A percentile compares a stretch with the other conserved stretches of the same genome.
Conservation (phyloP, 2,113 vertebrate species). For the Aegithalos caudatus region DNA sequence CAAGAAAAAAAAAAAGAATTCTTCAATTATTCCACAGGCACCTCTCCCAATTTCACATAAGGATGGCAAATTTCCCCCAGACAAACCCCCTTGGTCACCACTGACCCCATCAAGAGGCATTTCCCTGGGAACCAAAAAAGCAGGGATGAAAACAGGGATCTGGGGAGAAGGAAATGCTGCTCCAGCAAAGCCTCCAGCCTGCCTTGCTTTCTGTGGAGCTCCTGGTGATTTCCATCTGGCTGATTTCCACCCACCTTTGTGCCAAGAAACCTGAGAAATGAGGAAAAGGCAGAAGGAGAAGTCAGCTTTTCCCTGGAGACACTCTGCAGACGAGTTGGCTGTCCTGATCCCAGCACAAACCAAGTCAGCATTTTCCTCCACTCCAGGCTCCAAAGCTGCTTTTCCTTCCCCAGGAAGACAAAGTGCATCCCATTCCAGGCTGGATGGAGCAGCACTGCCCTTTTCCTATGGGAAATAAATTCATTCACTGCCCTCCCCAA, state of each 20-base stretch:
- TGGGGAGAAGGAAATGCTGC: not conserved
- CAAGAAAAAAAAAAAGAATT: not conserved
- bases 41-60: not conserved
- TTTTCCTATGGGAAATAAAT: not conserved
- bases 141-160: fast-evolving
- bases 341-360: not conserved
- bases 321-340: not conserved
- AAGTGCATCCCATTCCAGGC: not conserved
- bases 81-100: not conserved
- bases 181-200: not conserved
- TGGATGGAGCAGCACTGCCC: not conserved
- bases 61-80: not conserved
- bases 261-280: not conserved
- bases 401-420: not conserved
- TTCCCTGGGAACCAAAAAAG: not conserved
- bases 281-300: not conserved
- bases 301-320: not conserved
- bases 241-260: not conserved
- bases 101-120: not conserved
- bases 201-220: not conserved
- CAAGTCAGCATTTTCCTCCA: not conserved
- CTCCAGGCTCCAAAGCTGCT: not conserved
- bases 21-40: not conserved
- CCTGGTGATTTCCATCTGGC: not conserved
- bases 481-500: not conserved